Percentiles rank a stretch among this genome's conserved stretches.
Evolutionary conservation across 2,888 invertebrate genomes (phyloP).

Genomic region (Drosophila lutescens): DNA sequence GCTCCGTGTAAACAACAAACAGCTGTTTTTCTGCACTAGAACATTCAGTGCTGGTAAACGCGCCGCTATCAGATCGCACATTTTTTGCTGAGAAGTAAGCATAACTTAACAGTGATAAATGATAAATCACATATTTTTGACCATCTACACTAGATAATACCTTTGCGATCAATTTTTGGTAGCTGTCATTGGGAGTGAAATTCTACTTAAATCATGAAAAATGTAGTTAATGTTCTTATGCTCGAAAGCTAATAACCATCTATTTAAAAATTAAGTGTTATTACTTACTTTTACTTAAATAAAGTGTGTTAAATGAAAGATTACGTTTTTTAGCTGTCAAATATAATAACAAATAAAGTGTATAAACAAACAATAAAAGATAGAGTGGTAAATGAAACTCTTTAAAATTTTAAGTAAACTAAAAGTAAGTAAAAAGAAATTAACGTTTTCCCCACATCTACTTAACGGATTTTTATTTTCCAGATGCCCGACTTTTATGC

Average conservation of each 20-base stretch:
- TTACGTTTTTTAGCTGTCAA: too few species aligned
- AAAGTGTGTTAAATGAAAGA: not conserved
- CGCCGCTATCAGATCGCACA: not conserved
- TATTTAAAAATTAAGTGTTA: too few species aligned
- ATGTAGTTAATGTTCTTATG: too few species aligned
- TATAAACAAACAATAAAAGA: not conserved
- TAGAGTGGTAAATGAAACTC: constrained; percentile 6
- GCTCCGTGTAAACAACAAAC: constrained; percentile 46
- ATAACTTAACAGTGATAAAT: too few species aligned
- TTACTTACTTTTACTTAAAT: not conserved
- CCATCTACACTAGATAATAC: too few species aligned
- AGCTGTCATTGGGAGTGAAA: too few species aligned
- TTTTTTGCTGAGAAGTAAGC: constrained; percentile 2
- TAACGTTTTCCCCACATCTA: constrained; percentile 16
- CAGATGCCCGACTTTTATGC: constrained; percentile 80
- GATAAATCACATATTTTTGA: too few species aligned
- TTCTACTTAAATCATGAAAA: too few species aligned
- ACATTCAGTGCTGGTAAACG: constrained; percentile 53
- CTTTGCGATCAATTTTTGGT: too few species aligned
- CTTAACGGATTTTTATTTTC: constrained; percentile 28
- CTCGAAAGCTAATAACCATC: too few species aligned
- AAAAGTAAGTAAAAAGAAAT: constrained; percentile 61
- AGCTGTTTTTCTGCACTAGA: constrained; percentile 49
- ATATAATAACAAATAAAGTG: too few species aligned
- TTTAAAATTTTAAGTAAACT: constrained; percentile 4